Evolutionary conservation across 1,140 invertebrate species (phyloP), one percentile per base, ranked within the genome.

Genomic region (Conus ventricosus): DNA sequence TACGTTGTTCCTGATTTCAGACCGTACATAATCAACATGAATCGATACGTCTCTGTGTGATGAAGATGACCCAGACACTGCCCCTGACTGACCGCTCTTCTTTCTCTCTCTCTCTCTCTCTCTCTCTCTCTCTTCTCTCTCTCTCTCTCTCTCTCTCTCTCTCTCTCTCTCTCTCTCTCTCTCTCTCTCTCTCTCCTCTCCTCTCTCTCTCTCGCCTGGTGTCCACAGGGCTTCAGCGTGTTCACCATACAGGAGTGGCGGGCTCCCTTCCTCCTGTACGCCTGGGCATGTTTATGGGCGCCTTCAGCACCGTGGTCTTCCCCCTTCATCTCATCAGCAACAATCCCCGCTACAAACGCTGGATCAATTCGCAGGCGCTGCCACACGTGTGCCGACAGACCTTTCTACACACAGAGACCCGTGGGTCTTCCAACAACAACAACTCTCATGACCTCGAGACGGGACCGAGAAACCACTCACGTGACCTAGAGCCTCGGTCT

Each of bases 191-290:
- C 39, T 39, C 0, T 39, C 39, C n/a, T n/a, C n/a, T n/a, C n/a
- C n/a, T 39, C 0, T 39, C 39, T 39, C 0, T 39, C 39, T 39
- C 0, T 39, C 39, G 39, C 39, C 39, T 39, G 39, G 39, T 39
- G 39, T 39, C 39, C 0, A 15, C 76, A 78, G 55, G 81, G 81
- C 39, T 86, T 86, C 39, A 76, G 5, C 7, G 67, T 76, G 13
- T 25, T 51, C 25, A 20, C 54, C 15, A 54, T 86, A n/a, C 57
- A 86, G 63, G 39, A 76, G 39, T 86, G 84, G 84, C 63, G 84
- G 63, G 84, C 84, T 4, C 84, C 84, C 11, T 86, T 86, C 84
- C 23, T 54, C 4, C 53, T 86, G 67, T 86, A 86, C 84, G 63
- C 71, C 8, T 75, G 63, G 84, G 84, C 60, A 75, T 54, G 39